Evolutionary conservation across 2,888 invertebrate species (phyloP).

Genomic region (Aleiodes leptofemur): DNA sequence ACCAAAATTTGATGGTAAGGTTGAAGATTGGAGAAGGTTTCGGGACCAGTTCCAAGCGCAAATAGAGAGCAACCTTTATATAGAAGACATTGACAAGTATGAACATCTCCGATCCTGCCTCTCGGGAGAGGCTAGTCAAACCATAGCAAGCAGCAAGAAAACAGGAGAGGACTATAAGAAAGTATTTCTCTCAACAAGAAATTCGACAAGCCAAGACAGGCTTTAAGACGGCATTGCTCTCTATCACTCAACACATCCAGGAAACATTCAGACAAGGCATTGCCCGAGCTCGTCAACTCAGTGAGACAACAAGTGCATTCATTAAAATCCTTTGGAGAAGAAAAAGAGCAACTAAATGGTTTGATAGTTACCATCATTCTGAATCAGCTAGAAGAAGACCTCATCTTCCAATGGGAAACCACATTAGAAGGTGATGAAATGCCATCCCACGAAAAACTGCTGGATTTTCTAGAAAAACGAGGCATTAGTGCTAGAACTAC

Average conservation of each 20-base stretch:
- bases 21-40: background rate
- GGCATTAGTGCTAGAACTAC: conserved; percentile 43
- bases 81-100: background rate
- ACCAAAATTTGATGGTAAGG: conserved; percentile 7
- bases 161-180: background rate
- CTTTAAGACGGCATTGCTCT: conserved; percentile 49
- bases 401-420: conserved; percentile 44
- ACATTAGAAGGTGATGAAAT: conserved; percentile 46
- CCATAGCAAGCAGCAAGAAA: background rate
- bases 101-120: background rate
- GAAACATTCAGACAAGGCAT: conserved; percentile 21
- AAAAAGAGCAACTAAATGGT: conserved; percentile 34
- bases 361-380: conserved; percentile 27
- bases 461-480: conserved; percentile 47
- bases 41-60: conserved; percentile 1
- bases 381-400: conserved; percentile 29
- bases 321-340: conserved; percentile 37
- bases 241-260: conserved; percentile 26
- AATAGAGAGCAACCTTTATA: background rate
- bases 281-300: conserved; percentile 44
- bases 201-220: conserved; percentile 48
- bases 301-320: conserved; percentile 48
- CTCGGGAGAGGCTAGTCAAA: background rate
- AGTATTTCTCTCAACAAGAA: background rate
- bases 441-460: conserved; percentile 32